Conservation (phyloP, 1,140 invertebrate genomes). For the Pristionchus pacificus region DNA sequence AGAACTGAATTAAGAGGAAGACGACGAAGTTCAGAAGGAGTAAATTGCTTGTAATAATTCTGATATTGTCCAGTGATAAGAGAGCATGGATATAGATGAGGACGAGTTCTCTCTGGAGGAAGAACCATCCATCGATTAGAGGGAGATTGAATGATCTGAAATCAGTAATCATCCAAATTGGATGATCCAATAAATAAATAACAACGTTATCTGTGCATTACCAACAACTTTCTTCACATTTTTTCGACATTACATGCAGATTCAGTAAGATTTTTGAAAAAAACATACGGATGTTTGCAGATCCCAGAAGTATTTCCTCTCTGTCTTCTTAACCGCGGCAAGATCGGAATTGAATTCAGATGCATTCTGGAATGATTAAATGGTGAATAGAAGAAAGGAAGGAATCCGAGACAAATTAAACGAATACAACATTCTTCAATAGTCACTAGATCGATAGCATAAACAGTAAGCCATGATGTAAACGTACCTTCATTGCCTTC, state of each 20-base stretch:
- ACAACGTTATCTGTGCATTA: background rate
- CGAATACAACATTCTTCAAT: background rate
- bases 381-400: no score
- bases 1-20: conserved; percentile 24
- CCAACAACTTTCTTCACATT: background rate
- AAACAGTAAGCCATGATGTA: no score
- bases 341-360: conserved; percentile 25
- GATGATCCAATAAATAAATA: background rate
- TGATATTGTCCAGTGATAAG: conserved; percentile 26
- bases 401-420: no score
- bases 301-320: conserved; percentile 31
- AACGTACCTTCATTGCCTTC: conserved; percentile 12
- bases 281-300: conserved; percentile 25
- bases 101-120: conserved; percentile 10
- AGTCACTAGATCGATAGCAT: no score
- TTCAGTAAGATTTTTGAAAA: conserved; percentile 2
- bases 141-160: conserved; percentile 30
- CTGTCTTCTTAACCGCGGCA: conserved; percentile 8
- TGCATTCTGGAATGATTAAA: no score
- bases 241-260: background rate
- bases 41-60: conserved; percentile 29
- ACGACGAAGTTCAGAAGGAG: conserved; percentile 16
- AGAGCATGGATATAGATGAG: conserved; percentile 16
- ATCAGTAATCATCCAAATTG: background rate
- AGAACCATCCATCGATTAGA: conserved; percentile 14